phyloP scores from a whole-genome alignment of 2,888 invertebrate genomes.

The Meteorus cinctellus region DNA sequence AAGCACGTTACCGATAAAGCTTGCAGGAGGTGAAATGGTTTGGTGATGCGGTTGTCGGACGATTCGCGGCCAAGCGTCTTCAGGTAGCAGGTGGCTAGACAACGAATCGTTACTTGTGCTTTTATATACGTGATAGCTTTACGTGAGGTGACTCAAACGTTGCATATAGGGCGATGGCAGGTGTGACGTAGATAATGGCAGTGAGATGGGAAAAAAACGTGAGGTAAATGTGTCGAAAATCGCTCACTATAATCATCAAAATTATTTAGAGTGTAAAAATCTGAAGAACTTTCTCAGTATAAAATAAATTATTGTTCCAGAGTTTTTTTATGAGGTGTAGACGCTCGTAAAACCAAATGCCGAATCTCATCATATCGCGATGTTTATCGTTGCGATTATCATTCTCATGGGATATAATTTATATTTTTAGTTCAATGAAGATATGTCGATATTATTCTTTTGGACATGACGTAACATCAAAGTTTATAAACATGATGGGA shows the following conservation, averaged over 20 bases:
- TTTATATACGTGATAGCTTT: constrained; percentile 39
- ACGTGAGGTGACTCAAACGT: constrained; percentile 20
- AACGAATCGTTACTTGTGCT: constrained; percentile 46
- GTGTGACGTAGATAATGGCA: constrained; percentile 17
- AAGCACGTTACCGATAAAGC: constrained; percentile 53
- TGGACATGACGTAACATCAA: not conserved
- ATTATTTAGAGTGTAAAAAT: not conserved
- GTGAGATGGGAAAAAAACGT: constrained; percentile 31
- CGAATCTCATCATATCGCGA: not conserved
- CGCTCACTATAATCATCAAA: not conserved
- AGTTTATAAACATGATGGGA: not conserved
- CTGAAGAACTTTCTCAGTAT: not conserved
- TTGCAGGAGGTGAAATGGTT: constrained; percentile 32
- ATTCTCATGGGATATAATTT: not conserved
- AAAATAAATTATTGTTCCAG: too few species aligned
- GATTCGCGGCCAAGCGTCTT: constrained; percentile 41
- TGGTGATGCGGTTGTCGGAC: constrained; percentile 28
- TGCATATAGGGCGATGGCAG: constrained; percentile 32
- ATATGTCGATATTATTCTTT: not conserved
- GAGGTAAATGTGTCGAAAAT: constrained; percentile 8
- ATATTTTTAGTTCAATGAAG: not conserved
- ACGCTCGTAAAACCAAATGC: not conserved
- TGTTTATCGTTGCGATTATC: not conserved
- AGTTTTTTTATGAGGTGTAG: too few species aligned
- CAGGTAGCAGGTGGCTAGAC: constrained; percentile 48